Evolutionary conservation across 2,888 invertebrate species (phyloP), one percentile per base, ranked within the genome.

Genomic region (Andrena fulva): DNA sequence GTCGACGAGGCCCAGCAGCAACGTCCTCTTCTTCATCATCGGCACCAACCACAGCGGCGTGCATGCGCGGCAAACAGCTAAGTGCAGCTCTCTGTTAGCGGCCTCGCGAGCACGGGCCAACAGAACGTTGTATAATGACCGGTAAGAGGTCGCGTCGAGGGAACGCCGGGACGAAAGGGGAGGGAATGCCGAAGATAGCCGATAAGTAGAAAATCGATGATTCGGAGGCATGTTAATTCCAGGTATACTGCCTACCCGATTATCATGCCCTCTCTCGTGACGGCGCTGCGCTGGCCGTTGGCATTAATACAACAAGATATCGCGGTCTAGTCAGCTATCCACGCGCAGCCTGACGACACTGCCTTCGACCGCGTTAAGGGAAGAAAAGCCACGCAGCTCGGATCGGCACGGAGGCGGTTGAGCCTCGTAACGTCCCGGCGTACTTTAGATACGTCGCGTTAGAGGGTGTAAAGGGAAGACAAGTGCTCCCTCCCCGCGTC

Each of bases 131-230:
- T 79, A 81, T 89, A 89, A 88, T 87, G 89, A 88, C 64, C 82
- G 85, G 89, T 88, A 87, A 89, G 88, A 89, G 88, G 89, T 87
- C 89, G 87, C 77, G 79, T 50, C 56, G 77, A 77, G n/a, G 52
- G 33, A 54, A 48, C 3, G 54, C 16, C n/a, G 42, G 48, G 66
- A 12, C 27, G 79, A 4, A 48, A n/a, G 10, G 70, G 56, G 66
- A 76, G 56, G 76, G 71, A 70, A 52, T 62, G 63, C 64, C 76
- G 77, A 84, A 89, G 91, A 90, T 89, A 90, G 85, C 87, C 88
- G 92, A 92, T 92, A 92, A 90, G 91, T 90, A 91, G 88, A 88
- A 92, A 92, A 92, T 92, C 92, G 91, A 91, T 91, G 91, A 92
- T 91, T 91, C 89, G 89, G 90, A 87, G 91, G 88, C 88, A 90